Conservation (phyloP, 2,113 vertebrate genomes). For the Dromaius novaehollandiae region DNA sequence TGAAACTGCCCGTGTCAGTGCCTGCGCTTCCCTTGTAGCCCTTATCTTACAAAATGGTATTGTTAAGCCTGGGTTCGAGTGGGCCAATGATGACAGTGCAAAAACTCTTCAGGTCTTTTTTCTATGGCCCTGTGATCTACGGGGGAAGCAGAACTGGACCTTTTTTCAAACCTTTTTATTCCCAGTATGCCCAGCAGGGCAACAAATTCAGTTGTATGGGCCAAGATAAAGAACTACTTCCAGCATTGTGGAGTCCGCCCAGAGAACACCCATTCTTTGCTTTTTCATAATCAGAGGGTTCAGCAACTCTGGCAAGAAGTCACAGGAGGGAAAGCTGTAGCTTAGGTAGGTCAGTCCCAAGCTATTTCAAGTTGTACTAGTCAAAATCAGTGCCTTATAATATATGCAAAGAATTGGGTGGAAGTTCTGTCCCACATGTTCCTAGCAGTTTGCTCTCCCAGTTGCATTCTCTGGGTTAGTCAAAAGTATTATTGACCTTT, state of each 20-base stretch:
- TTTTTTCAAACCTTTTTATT: background rate
- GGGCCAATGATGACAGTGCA: background rate
- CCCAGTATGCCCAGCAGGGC: background rate
- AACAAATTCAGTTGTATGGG: background rate
- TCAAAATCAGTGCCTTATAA: background rate
- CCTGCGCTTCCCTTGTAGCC: background rate
- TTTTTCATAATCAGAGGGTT: constrained; percentile 9
- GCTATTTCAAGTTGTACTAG: background rate
- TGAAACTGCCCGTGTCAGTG: background rate
- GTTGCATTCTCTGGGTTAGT: background rate
- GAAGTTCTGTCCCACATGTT: background rate
- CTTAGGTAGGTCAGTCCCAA: background rate
- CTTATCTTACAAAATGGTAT: background rate
- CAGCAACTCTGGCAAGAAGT: background rate
- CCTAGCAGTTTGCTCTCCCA: background rate
- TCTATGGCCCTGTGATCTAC: background rate
- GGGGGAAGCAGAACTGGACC: background rate
- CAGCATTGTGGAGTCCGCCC: background rate
- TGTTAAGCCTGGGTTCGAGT: background rate
- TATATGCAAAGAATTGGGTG: background rate
- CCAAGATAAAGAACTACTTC: constrained; percentile 38
- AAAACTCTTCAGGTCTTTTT: background rate
- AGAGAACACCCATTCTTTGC: constrained; percentile 30
- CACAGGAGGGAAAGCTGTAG: background rate
- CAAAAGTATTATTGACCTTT: background rate